Evolutionary conservation across 2,888 invertebrate species (phyloP).

Genomic region (Lamproptera curius): DNA sequence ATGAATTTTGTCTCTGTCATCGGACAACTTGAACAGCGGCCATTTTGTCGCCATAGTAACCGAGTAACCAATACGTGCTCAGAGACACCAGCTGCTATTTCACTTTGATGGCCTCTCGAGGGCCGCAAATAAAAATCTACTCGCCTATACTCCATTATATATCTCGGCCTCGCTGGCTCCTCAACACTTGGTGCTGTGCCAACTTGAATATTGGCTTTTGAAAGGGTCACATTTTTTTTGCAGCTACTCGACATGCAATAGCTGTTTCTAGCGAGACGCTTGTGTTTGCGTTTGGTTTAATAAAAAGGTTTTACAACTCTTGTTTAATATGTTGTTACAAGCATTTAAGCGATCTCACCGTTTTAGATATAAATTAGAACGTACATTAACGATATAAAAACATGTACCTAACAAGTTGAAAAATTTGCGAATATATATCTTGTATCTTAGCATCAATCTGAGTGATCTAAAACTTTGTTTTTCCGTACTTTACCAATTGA

Average conservation of each 20-base stretch:
- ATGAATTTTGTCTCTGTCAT: too few relatives aligned
- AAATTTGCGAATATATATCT: too few relatives aligned
- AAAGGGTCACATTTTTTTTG: conserved; percentile 8
- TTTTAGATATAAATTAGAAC: not conserved
- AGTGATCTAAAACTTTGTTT: too few relatives aligned
- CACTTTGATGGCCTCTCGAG: not conserved
- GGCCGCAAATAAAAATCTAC: not conserved
- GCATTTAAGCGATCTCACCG: too few relatives aligned
- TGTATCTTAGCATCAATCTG: too few relatives aligned
- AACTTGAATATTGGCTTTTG: conserved; percentile 12
- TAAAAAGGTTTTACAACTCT: not conserved
- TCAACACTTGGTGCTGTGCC: conserved; percentile 12
- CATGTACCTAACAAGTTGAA: too few relatives aligned
- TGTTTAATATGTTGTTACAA: not conserved
- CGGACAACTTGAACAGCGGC: too few relatives aligned
- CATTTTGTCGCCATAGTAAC: not conserved
- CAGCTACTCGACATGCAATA: not conserved
- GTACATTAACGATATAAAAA: not conserved
- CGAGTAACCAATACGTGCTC: not conserved
- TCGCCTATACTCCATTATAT: not conserved
- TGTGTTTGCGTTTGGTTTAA: not conserved
- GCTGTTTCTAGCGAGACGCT: not conserved
- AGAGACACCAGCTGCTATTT: not conserved
- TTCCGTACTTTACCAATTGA: too few relatives aligned
- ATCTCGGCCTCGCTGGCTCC: conserved; percentile 19